These are phyloP conservation scores for Crocuta crocuta DNA, from an alignment of 2,113 vertebrate genomes.

Conservation along the genomic window DNA sequence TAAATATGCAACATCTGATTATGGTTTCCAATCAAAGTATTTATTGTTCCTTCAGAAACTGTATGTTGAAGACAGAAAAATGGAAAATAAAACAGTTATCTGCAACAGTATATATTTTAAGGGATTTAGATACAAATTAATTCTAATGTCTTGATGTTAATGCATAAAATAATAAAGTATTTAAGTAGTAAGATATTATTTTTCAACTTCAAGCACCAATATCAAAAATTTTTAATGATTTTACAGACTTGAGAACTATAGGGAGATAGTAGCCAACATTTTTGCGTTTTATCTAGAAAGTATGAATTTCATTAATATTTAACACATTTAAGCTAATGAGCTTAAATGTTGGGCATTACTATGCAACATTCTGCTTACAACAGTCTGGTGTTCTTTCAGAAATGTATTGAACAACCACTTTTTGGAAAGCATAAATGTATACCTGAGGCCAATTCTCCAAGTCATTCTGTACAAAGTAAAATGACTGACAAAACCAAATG, in stretches of 20 bases:
- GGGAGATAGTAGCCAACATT: background rate
- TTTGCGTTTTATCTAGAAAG: conserved; percentile 51
- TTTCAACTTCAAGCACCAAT: conserved; percentile 34
- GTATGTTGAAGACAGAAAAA: conserved; percentile 71
- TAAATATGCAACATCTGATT: conserved; percentile 95
- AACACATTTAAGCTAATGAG: conserved; percentile 38
- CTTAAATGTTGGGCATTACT: background rate
- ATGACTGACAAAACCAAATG: conserved; percentile 27
- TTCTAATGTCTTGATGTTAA: conserved; percentile 36
- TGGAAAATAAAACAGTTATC: conserved; percentile 4
- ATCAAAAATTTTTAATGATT: conserved; percentile 34
- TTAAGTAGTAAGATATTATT: conserved; percentile 40
- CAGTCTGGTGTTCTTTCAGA: background rate
- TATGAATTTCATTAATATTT: conserved; percentile 41
- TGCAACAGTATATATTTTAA: conserved; percentile 29
- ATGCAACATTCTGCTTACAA: background rate
- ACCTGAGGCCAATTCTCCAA: background rate
- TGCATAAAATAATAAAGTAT: background rate
- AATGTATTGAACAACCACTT: background rate
- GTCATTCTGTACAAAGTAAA: conserved; percentile 13
- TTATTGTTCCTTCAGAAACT: conserved; percentile 95
- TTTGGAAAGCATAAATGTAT: background rate
- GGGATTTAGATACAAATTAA: background rate
- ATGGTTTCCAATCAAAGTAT: conserved; percentile 94
- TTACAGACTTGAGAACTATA: conserved; percentile 31